Conservation (phyloP, 2,113 vertebrate species). For the Lonchura striata region DNA sequence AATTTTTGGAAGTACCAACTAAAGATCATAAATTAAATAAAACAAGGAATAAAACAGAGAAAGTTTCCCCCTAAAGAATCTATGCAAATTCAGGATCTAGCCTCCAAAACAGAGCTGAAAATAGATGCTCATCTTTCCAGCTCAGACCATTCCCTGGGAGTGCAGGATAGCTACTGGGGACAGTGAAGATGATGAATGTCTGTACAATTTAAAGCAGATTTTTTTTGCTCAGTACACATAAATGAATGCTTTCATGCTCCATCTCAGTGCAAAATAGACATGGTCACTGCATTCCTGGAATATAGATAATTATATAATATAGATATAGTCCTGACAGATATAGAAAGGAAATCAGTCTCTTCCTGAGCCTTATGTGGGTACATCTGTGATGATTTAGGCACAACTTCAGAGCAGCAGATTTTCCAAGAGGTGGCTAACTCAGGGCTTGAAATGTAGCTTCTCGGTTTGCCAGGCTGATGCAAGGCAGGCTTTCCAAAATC, state of each 20-base stretch:
- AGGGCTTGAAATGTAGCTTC: rapidly evolving
- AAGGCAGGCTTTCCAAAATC: background rate
- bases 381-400: rapidly evolving
- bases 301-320: background rate
- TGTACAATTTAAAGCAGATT: background rate
- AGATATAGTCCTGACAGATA: background rate
- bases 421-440: background rate
- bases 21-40: background rate
- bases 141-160: background rate
- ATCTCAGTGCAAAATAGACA: background rate
- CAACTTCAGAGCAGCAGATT: background rate
- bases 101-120: background rate
- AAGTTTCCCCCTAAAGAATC: background rate
- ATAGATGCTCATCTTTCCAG: background rate
- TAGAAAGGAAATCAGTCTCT: background rate
- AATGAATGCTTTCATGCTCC: background rate
- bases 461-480: background rate
- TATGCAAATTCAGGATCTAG: background rate
- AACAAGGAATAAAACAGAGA: background rate
- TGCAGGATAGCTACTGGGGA: background rate
- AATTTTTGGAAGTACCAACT: background rate
- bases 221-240: background rate
- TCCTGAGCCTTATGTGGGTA: background rate
- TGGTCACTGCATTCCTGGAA: background rate
- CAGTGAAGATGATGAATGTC: background rate